Base-by-base conservation (phyloP, 37 sponge, comb jelly and placozoan species). In the Mnemiopsis leidyi region DNA sequence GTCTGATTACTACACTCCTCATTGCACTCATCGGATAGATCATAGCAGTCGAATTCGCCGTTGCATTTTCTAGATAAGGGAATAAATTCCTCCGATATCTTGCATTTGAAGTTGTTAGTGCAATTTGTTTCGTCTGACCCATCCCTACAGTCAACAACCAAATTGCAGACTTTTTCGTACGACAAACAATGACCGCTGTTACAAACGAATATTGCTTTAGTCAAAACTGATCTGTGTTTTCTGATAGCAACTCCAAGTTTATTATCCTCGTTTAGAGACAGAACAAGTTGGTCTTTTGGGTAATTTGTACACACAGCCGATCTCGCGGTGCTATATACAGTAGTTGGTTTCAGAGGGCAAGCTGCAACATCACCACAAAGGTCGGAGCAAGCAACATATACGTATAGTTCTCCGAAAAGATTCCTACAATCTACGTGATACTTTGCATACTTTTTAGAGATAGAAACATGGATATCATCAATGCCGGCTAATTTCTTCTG, bases 1-100 rank as follows among this genome's bases (percentile, higher is more conserved):
- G 33, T 34, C 5, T 77, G 79, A 34, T 34, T 77, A 34, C 32
- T 32, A 32, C 79, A 77, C 35, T 77, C 35, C 1, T 28, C 33
- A 32, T 85, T 39, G 61, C 90, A 85, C 61, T 85, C 90, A 26
- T 85, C 90, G 1, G 36, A 33, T 20, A 85, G 39, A 23, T 85
- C 90, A 21, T 23, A 40, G 61, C 90, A 85, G 48, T 85, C 90
- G 23, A 85, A 38, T 28, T 23, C 29, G 18, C 90, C 90, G n/a
- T 85, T 37, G 61, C 90, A 85, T 61, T 36, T 85, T 13, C 36
- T 38, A 16, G 61, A 40, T 16, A 39, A 18, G 0, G 90, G 61
- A 23, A 85, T 37, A 28, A 39, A 85, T 23, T 40, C 61, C 25
- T 37, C 29, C 26, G 61, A 40, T 3, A 34, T 32, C 35, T 28